These are phyloP conservation scores for Archips xylosteana DNA, from an alignment of 2,888 invertebrate species.

Conservation along the genomic window DNA sequence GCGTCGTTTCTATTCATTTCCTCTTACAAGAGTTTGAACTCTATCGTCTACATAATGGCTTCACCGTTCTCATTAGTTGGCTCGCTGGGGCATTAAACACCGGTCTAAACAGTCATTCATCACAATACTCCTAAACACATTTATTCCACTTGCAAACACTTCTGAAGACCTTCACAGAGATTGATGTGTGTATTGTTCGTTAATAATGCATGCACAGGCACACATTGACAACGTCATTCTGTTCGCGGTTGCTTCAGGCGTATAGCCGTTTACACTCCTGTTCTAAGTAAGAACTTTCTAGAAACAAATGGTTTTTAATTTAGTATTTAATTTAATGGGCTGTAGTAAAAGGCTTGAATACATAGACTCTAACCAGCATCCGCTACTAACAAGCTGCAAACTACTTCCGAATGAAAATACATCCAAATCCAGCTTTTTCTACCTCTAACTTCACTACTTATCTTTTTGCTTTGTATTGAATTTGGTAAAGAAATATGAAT, in stretches of 20 bases:
- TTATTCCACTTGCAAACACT: constrained; percentile 26
- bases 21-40: constrained; percentile 1
- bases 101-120: constrained; percentile 13
- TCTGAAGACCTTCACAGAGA: constrained; percentile 45
- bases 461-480: neutral
- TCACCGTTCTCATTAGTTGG: neutral
- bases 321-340: neutral
- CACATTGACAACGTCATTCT: constrained; percentile 33
- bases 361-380: neutral
- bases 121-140: constrained; percentile 15
- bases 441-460: neutral
- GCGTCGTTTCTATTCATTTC: neutral
- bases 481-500: neutral
- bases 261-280: constrained; percentile 5
- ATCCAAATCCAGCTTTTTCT: neutral
- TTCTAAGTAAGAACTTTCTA: neutral
- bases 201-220: constrained; percentile 57
- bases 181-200: constrained; percentile 64
- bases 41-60: constrained; percentile 1
- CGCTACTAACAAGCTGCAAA: neutral
- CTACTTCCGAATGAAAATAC: neutral
- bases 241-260: constrained; percentile 8
- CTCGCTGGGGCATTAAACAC: constrained; percentile 8
- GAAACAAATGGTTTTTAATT: neutral
- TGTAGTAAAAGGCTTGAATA: neutral